Evolutionary conservation across 2,888 invertebrate genomes (phyloP).

Genomic region (Liodrosophila aerea): DNA sequence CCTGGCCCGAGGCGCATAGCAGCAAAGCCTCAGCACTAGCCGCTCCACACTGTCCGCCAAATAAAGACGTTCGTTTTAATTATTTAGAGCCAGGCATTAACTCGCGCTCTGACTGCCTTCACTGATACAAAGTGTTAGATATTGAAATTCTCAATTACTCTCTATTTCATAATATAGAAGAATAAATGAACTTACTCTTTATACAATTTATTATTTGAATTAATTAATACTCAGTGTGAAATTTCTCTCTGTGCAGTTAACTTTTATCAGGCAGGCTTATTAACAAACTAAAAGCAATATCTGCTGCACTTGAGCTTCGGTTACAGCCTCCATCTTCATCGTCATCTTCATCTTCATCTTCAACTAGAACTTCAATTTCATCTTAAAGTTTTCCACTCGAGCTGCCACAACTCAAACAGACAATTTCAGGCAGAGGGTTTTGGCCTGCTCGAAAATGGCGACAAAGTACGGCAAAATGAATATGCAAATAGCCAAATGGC

Average conservation of each 20-base stretch:
- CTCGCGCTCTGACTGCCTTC: constrained; percentile 22
- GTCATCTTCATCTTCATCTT: not conserved
- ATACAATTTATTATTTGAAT: too few species aligned
- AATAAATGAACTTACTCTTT: too few species aligned
- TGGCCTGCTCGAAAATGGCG: constrained; percentile 46
- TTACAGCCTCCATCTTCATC: not conserved
- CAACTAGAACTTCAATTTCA: too few species aligned
- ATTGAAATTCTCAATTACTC: not conserved
- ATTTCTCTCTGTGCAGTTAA: too few species aligned
- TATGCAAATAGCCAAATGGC: constrained; percentile 69
- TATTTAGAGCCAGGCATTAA: constrained; percentile 49
- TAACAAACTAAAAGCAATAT: constrained; percentile 45
- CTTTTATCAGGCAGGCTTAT: constrained; percentile 5
- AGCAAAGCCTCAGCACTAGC: too few species aligned
- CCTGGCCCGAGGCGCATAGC: constrained; percentile 27
- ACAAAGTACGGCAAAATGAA: constrained; percentile 70
- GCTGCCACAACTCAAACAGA: constrained; percentile 18
- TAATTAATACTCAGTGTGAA: too few species aligned
- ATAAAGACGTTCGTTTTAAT: constrained; percentile 69
- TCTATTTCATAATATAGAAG: too few species aligned
- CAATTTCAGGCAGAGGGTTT: constrained; percentile 21
- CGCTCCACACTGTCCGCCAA: not conserved
- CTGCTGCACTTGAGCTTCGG: constrained; percentile 24
- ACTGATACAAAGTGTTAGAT: constrained; percentile 6
- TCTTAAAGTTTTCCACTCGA: constrained; percentile 45